Base-by-base conservation (phyloP, 2,888 invertebrate genomes). In the Caenorhabditis uteleia region DNA sequence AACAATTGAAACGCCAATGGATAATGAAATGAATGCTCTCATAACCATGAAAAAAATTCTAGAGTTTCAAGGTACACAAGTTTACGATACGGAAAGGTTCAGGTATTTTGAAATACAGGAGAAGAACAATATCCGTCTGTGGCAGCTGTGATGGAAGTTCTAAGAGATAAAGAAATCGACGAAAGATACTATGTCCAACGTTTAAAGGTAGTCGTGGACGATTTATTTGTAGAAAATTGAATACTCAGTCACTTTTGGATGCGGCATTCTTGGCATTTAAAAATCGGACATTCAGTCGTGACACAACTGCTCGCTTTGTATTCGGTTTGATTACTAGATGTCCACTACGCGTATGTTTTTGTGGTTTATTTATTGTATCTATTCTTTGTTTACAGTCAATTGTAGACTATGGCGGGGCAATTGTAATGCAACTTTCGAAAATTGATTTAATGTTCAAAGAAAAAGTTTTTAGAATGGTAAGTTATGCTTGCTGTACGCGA, bases 121-220 rank as follows among this genome's bases (percentile, higher is more conserved):
- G 21, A 47, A 12, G 25, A 27, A 10, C 29, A 48, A 14, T 64
- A 48, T 33, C 64, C 64, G 36, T 64, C 64, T 7, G 64, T 64
- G 7, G 56, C 64, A 0, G 51, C 39, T 26, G 64, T 64, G 5
- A 64, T 64, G 64, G 56, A 64, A n/a, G 34, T 36, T 12, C 18
- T 64, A 3, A 40, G 27, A 3, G 23, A 12, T 18, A 36, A 45
- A 14, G 49, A 54, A 8, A 54, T 64, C 4, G 64, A 64, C 27
- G 64, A 64, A 34, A 23, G 64, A 10, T 31, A 39, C 2, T 57
- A 27, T 20, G 54, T 26, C 14, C 47, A 48, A 16, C 47, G 53
- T 12, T 36, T 53, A 26, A 21, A 8, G 7, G 36, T 38, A 1
- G 43, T n/a, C n/a, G n/a, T 55, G 6, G 27, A 16, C 16, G 50